Percentiles rank a stretch among this genome's conserved stretches.
phyloP scores from a whole-genome alignment of 1,140 invertebrate genomes.

The Drosophila varians region DNA sequence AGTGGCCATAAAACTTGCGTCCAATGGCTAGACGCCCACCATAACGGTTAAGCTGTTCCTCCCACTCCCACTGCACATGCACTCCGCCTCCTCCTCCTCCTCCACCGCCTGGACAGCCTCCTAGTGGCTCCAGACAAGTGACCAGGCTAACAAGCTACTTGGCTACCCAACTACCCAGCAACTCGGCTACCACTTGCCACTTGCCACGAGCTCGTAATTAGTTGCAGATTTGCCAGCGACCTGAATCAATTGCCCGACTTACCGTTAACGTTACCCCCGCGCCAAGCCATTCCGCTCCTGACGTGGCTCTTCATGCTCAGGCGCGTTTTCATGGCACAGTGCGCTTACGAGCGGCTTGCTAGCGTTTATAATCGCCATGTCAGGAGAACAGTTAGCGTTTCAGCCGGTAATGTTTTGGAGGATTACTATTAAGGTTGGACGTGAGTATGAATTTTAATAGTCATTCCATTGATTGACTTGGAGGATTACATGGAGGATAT shows the following conservation, averaged over 20 bases:
- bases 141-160: conserved; percentile 12
- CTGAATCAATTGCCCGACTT: conserved; percentile 66
- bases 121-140: conserved; percentile 14
- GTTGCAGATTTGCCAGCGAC: conserved; percentile 55
- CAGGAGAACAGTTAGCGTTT: conserved; percentile 2
- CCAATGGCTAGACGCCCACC: conserved; percentile 41
- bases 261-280: conserved; percentile 33
- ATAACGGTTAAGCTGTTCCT: conserved; percentile 14
- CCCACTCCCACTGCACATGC: not conserved
- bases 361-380: conserved; percentile 41
- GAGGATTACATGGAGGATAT: not conserved
- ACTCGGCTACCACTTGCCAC: conserved; percentile 26
- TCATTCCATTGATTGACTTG: not conserved
- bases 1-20: conserved; percentile 34
- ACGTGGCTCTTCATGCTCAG: conserved; percentile 35
- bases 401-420: not conserved
- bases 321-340: conserved; percentile 51
- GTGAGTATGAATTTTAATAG: not conserved
- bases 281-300: not conserved
- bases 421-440: not conserved
- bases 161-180: conserved; percentile 20
- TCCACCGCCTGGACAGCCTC: too few species aligned
- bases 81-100: not conserved
- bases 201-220: conserved; percentile 59
- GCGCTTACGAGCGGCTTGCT: conserved; percentile 22